These are phyloP conservation scores for Bimastos eiseni DNA, from an alignment of 2,888 invertebrate genomes.

Conservation along the genomic window DNA sequence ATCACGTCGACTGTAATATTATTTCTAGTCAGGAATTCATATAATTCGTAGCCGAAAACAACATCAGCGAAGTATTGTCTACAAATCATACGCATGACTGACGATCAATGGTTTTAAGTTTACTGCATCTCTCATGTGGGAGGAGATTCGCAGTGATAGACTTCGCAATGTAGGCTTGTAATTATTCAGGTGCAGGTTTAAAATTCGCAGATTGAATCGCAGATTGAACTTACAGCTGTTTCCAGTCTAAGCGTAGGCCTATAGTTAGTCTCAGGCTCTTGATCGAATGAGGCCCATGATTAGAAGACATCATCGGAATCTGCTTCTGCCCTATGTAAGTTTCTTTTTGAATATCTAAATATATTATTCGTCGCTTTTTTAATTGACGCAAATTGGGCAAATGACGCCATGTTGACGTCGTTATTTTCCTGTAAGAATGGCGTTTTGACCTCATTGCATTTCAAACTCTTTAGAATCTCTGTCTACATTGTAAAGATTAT, in stretches of 20 bases:
- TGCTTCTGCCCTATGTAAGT: background rate
- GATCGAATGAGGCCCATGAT: no score
- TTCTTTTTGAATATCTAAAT: background rate
- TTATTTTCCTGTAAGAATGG: background rate
- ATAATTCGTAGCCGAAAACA: no score
- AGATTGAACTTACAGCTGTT: no score
- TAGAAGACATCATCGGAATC: background rate
- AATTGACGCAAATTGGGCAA: background rate
- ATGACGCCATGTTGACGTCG: background rate
- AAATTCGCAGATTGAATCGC: no score
- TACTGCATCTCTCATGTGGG: no score
- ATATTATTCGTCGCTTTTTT: background rate
- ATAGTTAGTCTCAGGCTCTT: no score
- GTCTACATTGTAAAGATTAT: background rate
- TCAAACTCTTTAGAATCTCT: background rate
- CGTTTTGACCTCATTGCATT: background rate
- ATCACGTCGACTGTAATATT: background rate
- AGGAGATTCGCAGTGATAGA: no score
- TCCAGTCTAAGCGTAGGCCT: no score
- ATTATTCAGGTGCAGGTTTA: no score
- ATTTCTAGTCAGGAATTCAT: background rate
- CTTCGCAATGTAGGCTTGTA: no score
- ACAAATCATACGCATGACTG: background rate
- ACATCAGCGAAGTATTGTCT: background rate
- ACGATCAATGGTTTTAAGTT: background rate